Base-by-base conservation (phyloP, 2,888 invertebrate species). In the Amaurobius ferox region DNA sequence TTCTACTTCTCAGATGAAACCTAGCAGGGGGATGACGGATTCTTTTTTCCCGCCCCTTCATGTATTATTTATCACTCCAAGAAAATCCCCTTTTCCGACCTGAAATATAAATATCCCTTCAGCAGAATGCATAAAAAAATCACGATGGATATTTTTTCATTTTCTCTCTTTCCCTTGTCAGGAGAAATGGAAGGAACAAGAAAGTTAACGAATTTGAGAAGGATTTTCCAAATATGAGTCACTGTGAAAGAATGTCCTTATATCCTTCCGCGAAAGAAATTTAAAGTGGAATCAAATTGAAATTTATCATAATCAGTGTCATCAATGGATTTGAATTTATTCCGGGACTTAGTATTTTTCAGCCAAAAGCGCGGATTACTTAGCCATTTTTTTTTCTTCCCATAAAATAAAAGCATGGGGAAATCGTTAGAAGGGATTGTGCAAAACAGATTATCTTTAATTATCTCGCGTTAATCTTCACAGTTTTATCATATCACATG, bases 241-340 rank as follows among this genome's bases (percentile, higher is more conserved):
- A 19, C 55, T 11, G 3, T 55, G 23, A 55, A 55, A 23, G 55
- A 55, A 55, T 55, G 2, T 23, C 55, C 55, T 1, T 55, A 19
- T 61, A 30, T 44, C 32, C 44, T 29, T 23, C 74, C 11, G 6
- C 32, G 23, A 48, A 68, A 61, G 48, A 44, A 62, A 66, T 79
- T 79, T 79, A 66, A 78, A 78, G 70, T 61, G 26, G 79, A 71
- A 79, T 79, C 70, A 79, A 79, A 71, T 62, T 64, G 44, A 79
- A 61, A 79, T 79, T 71, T 64, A 79, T 79, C 79, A 40, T 79
- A 79, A 79, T 79, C 79, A 71, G 64, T 62, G 78, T 64, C 78
- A 62, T 28, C 40, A 28, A 3, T 6, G 55, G 55, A 55, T 55
- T 55, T 55, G 23, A 55, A 55, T 19, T 55, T 23, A 55, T 55